Evolutionary conservation across 2,888 invertebrate genomes (phyloP).

Genomic region (Aphidius colemani): DNA sequence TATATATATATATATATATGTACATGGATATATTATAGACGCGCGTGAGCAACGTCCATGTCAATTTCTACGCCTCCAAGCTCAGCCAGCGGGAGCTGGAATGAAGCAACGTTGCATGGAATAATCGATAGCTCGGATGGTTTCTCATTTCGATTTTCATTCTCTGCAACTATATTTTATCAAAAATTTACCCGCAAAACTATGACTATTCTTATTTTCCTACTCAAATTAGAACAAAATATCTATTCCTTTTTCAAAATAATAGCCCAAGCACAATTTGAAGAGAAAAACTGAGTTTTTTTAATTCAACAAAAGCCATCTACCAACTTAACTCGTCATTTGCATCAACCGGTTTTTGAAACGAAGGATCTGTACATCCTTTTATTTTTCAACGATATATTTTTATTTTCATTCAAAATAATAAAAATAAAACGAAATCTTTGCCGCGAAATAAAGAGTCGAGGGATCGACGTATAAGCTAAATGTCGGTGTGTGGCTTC

Average conservation of each 20-base stretch:
- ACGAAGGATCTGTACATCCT: conserved; percentile 8
- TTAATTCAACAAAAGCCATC: conserved; percentile 6
- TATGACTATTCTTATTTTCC: too few species aligned
- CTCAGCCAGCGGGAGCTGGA: background rate
- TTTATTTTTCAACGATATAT: conserved; percentile 8
- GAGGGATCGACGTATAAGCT: too few species aligned
- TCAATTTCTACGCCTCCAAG: conserved; percentile 29
- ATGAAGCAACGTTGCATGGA: too few species aligned
- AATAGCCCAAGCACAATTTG: too few species aligned
- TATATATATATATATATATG: conserved; percentile 5
- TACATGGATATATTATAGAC: background rate
- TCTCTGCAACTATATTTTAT: background rate
- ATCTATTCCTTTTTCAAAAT: too few species aligned
- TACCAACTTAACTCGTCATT: conserved; percentile 14
- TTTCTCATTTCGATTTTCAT: conserved; percentile 5
- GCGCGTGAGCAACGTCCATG: conserved; percentile 20
- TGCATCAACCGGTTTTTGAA: conserved; percentile 26
- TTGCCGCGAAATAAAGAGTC: too few species aligned
- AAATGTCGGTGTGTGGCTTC: too few species aligned
- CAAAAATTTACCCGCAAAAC: background rate
- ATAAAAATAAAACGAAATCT: too few species aligned
- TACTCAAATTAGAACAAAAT: too few species aligned
- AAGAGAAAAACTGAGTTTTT: background rate
- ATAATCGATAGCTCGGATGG: conserved; percentile 24
- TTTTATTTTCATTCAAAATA: background rate